Conservation (phyloP, 1,140 invertebrate genomes). For the Eciton burchellii region DNA sequence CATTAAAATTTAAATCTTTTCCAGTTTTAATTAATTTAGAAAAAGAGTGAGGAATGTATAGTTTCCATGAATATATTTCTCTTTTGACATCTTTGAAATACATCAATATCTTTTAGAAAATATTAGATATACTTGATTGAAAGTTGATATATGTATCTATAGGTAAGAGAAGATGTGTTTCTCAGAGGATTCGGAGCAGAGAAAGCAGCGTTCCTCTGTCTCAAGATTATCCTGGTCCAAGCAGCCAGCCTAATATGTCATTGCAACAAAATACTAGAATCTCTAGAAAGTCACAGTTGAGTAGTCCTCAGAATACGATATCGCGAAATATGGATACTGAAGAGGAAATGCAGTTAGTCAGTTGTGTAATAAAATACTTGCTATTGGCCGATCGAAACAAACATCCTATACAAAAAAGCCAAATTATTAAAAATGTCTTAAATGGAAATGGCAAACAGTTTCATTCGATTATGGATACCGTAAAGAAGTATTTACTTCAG, state of each 20-base stretch:
- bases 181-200: neutral
- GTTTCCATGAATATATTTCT: neutral
- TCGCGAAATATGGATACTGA: neutral
- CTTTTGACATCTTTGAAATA: neutral
- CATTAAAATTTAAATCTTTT: too few relatives aligned
- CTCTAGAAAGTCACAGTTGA: neutral
- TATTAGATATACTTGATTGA: neutral
- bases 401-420: constrained; percentile 58
- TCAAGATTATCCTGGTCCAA: neutral
- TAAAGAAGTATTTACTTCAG: constrained; percentile 55
- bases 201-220: constrained; percentile 10
- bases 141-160: neutral
- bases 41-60: neutral
- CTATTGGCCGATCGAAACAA: constrained; percentile 67
- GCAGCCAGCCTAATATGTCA: neutral
- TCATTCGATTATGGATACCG: constrained; percentile 61
- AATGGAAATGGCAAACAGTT: constrained; percentile 59
- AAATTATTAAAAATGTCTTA: constrained; percentile 72
- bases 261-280: neutral
- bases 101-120: neutral
- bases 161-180: constrained; percentile 12
- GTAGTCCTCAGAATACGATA: neutral
- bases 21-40: too few relatives aligned
- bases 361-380: constrained; percentile 70
- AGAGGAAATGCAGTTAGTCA: constrained; percentile 43